Conservation (phyloP, 2,113 vertebrate genomes). For the Lonchura striata region DNA sequence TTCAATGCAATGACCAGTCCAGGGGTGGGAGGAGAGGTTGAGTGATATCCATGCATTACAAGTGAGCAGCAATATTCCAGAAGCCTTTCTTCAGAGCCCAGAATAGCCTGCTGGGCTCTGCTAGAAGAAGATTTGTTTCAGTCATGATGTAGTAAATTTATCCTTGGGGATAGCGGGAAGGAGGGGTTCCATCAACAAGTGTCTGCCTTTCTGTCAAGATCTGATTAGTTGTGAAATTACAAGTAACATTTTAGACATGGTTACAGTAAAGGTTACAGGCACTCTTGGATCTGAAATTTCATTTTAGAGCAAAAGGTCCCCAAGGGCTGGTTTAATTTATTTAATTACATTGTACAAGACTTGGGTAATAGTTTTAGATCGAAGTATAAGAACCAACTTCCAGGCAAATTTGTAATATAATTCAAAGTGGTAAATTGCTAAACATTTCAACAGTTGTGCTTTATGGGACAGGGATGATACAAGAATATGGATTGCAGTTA, state of each 20-base stretch:
- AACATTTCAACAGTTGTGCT: constrained; percentile 57
- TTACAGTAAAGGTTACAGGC: constrained; percentile 71
- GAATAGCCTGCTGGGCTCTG: neutral
- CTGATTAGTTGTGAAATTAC: constrained; percentile 74
- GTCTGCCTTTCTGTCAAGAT: constrained; percentile 63
- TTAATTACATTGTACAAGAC: constrained; percentile 75
- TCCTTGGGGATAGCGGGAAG: constrained; percentile 24
- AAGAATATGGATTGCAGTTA: constrained; percentile 44
- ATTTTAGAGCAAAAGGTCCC: constrained; percentile 73
- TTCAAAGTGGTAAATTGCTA: constrained; percentile 68
- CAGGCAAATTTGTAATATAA: constrained; percentile 72
- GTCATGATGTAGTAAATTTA: constrained; percentile 26
- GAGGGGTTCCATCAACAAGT: constrained; percentile 43
- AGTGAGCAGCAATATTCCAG: neutral
- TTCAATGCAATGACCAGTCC: neutral
- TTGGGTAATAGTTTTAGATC: constrained; percentile 75
- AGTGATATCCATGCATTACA: neutral
- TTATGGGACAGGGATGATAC: constrained; percentile 29
- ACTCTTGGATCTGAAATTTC: constrained; percentile 72
- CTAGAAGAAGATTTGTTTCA: constrained; percentile 47
- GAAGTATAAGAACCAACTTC: constrained; percentile 72
- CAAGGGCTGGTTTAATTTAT: constrained; percentile 76
- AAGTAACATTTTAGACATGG: constrained; percentile 60
- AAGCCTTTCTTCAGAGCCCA: neutral
- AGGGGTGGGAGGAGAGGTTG: fast-evolving